Percentiles rank a stretch among this genome's conserved stretches.
These are phyloP conservation scores for Gambusia yucatana DNA, from an alignment of 2,797 vertebrate species.

Conservation along the genomic window DNA sequence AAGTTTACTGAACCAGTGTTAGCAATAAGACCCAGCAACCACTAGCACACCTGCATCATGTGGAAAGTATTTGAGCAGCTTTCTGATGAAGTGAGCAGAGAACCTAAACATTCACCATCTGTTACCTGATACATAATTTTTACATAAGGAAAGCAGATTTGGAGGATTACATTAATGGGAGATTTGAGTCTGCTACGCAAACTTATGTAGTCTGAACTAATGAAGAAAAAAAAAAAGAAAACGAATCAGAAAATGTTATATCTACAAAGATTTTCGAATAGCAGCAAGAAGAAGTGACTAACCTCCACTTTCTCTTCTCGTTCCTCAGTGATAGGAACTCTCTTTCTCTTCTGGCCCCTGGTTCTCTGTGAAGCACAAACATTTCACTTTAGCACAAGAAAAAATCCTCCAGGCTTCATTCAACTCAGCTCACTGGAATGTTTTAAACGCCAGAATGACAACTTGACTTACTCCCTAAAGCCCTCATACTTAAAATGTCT, in stretches of 20 bases:
- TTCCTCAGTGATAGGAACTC: constrained; percentile 89
- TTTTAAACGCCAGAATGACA: neutral
- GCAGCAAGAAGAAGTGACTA: constrained; percentile 55
- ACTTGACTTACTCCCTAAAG: neutral
- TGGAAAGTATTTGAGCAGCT: neutral
- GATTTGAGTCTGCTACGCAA: neutral
- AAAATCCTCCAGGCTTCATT: neutral
- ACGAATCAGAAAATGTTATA: neutral
- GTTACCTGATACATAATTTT: neutral
- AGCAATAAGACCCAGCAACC: neutral
- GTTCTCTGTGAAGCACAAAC: constrained; percentile 87
- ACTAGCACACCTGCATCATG: neutral
- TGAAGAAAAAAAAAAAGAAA: neutral
- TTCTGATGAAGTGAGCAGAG: neutral
- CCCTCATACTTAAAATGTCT: neutral
- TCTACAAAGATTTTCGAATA: neutral
- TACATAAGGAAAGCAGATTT: neutral
- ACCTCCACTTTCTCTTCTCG: constrained; percentile 91
- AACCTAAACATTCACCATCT: neutral
- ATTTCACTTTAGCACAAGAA: constrained; percentile 5
- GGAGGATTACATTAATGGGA: neutral
- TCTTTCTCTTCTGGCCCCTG: constrained; percentile 93
- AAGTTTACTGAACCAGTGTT: neutral
- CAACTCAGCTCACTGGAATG: neutral
- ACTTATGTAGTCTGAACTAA: neutral